Evolutionary conservation across 2,888 invertebrate genomes (phyloP).

Genomic region (Nomada fucata): DNA sequence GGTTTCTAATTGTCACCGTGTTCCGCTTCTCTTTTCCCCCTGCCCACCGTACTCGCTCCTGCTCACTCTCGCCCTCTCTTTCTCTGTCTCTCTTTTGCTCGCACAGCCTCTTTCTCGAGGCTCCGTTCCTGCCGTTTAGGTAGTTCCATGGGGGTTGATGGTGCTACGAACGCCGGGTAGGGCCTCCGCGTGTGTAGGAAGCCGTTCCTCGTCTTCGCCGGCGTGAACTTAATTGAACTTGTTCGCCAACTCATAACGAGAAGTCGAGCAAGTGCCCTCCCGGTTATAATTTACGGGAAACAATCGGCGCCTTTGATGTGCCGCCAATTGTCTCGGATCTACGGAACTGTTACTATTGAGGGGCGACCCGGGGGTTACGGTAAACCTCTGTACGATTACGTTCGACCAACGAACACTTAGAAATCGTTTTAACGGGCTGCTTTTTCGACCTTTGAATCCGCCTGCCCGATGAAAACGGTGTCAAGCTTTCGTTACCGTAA

Average conservation of each 20-base stretch:
- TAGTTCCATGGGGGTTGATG: slow-evolving; percentile 57
- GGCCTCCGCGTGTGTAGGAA: slow-evolving; percentile 76
- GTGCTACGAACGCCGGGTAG: slow-evolving; percentile 57
- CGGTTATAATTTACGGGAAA: slow-evolving; percentile 84
- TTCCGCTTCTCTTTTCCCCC: slow-evolving; percentile 33
- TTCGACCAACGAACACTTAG: not conserved
- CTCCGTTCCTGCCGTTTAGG: slow-evolving; percentile 39
- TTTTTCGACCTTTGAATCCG: not conserved
- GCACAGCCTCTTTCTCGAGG: slow-evolving; percentile 5
- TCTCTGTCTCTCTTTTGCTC: slow-evolving; percentile 10
- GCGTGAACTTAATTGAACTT: slow-evolving; percentile 83
- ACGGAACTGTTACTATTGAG: slow-evolving; percentile 50
- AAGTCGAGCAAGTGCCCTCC: slow-evolving; percentile 82
- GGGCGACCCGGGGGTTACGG: not conserved
- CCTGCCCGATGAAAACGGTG: slow-evolving; percentile 1
- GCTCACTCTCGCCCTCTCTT: not conserved
- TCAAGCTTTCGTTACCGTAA: too few species aligned
- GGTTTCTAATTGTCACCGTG: slow-evolving; percentile 53
- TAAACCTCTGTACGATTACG: slow-evolving; percentile 21
- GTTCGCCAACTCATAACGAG: slow-evolving; percentile 84
- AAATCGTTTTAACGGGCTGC: slow-evolving; percentile 13
- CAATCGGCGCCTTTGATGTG: slow-evolving; percentile 83
- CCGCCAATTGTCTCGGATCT: slow-evolving; percentile 76
- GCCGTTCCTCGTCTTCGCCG: slow-evolving; percentile 76
- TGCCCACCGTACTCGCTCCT: not conserved